A percentile compares a stretch with the other conserved stretches of the same genome.
phyloP scores from a whole-genome alignment of 1,140 invertebrate genomes.

The Nasonia vitripennis region DNA sequence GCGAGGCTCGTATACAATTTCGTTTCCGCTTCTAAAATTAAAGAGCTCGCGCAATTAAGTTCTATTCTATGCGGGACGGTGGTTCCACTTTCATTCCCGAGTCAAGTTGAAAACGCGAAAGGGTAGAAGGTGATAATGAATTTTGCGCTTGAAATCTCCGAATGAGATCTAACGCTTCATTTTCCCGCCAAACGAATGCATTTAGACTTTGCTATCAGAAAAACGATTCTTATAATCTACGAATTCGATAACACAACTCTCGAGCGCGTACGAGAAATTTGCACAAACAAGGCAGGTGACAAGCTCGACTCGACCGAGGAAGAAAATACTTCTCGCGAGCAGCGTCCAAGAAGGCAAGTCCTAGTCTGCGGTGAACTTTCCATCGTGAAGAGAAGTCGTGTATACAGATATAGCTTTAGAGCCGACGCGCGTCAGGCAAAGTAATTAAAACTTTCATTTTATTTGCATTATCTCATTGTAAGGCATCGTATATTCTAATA shows the following conservation, averaged over 20 bases:
- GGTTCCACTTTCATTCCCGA: not conserved
- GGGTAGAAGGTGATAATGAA: slow-evolving; percentile 13
- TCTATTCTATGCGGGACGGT: not conserved
- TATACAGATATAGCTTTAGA: slow-evolving; percentile 41
- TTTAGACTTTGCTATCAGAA: not conserved
- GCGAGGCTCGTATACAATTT: not conserved
- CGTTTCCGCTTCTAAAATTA: not conserved
- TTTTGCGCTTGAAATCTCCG: slow-evolving; percentile 1
- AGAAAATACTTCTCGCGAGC: not conserved
- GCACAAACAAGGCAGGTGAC: slow-evolving; percentile 20
- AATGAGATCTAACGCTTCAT: slow-evolving; percentile 30
- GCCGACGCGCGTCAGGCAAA: slow-evolving; percentile 66
- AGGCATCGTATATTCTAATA: slow-evolving; percentile 74
- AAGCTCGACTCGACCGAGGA: not conserved
- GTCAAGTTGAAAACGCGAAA: not conserved
- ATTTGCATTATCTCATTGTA: slow-evolving; percentile 75
- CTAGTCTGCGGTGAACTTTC: slow-evolving; percentile 69
- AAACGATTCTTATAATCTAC: too few relatives aligned
- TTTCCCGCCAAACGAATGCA: slow-evolving; percentile 39
- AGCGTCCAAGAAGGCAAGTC: slow-evolving; percentile 29
- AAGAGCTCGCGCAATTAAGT: not conserved
- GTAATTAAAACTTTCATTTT: slow-evolving; percentile 76
- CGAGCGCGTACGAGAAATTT: not conserved
- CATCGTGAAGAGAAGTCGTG: slow-evolving; percentile 52
- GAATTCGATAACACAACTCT: not conserved